Percentiles rank a stretch among this genome's conserved stretches.
These are phyloP conservation scores for Oncorhynchus masou DNA, from an alignment of 2,113 vertebrate genomes.

Conservation along the genomic window DNA sequence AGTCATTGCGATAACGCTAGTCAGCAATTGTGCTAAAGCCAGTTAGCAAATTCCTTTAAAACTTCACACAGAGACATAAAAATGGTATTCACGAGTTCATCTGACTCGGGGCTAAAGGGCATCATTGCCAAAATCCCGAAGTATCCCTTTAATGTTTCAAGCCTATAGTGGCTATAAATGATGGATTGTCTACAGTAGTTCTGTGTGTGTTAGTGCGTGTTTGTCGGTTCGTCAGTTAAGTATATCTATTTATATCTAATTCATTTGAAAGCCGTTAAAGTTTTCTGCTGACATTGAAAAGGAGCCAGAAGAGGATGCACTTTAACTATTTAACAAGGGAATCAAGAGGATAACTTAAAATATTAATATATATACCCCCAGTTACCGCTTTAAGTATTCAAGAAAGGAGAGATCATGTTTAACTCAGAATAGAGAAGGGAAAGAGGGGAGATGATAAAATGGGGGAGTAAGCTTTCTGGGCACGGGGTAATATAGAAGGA, in stretches of 20 bases:
- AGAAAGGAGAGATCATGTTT: constrained; percentile 7
- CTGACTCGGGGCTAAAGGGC: too few relatives aligned
- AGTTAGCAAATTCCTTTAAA: too few relatives aligned
- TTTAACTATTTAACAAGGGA: constrained; percentile 51
- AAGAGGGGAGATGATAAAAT: background rate
- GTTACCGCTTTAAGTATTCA: constrained; percentile 33
- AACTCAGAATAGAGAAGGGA: constrained; percentile 13
- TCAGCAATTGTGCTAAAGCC: too few relatives aligned
- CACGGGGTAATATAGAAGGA: constrained; percentile 23
- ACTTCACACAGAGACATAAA: too few relatives aligned
- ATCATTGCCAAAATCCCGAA: too few relatives aligned
- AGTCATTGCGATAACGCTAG: too few relatives aligned
- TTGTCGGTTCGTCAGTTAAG: constrained; percentile 9
- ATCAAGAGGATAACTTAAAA: constrained; percentile 36
- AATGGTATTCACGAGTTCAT: too few relatives aligned
- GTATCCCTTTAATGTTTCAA: too few relatives aligned
- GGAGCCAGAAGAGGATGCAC: constrained; percentile 4
- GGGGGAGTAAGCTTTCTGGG: constrained; percentile 23
- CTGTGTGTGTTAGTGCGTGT: background rate
- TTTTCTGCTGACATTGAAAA: constrained; percentile 41
- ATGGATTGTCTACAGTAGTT: constrained; percentile 40
- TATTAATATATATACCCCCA: constrained; percentile 29
- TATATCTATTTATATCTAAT: background rate
- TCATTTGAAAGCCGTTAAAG: background rate
- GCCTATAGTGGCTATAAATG: constrained; percentile 31